phyloP scores from a whole-genome alignment of 2,113 vertebrate genomes.

The Larimichthys polyactis region DNA sequence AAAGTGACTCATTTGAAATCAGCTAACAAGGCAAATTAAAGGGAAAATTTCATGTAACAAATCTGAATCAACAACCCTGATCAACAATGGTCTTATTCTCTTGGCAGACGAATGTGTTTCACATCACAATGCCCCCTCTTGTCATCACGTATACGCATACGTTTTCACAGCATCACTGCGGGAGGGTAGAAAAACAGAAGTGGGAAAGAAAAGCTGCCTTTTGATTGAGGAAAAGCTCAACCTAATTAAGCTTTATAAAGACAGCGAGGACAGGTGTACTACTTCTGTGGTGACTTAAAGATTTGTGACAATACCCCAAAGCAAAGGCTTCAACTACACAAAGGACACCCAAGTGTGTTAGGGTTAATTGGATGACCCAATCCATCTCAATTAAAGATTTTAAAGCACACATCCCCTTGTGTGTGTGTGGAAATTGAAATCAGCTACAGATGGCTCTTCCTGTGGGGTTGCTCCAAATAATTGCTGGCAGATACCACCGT shows the following conservation, averaged over 20 bases:
- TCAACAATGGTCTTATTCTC: background rate
- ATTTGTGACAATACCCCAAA: constrained; percentile 81
- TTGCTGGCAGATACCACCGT: constrained; percentile 74
- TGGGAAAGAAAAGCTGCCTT: background rate
- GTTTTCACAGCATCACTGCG: background rate
- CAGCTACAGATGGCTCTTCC: constrained; percentile 78
- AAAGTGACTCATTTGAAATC: constrained; percentile 30
- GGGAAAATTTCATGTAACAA: constrained; percentile 13
- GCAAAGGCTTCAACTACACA: constrained; percentile 76
- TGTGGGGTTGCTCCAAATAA: constrained; percentile 81
- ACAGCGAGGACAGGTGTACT: constrained; percentile 72
- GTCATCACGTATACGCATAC: constrained; percentile 23
- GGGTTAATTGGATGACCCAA: constrained; percentile 87
- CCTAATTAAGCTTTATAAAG: constrained; percentile 79
- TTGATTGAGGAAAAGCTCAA: constrained; percentile 64
- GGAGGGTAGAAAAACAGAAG: background rate
- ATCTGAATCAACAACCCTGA: constrained; percentile 26
- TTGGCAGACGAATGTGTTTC: constrained; percentile 19
- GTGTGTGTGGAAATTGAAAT: constrained; percentile 80
- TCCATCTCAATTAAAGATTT: constrained; percentile 86
- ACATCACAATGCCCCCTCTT: constrained; percentile 1
- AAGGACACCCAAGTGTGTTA: constrained; percentile 78
- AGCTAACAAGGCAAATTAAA: constrained; percentile 19
- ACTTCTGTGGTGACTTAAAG: constrained; percentile 73
- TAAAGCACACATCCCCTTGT: constrained; percentile 76